Evolutionary conservation across 2,113 vertebrate genomes (phyloP).

Genomic region (Lycaon pictus): DNA sequence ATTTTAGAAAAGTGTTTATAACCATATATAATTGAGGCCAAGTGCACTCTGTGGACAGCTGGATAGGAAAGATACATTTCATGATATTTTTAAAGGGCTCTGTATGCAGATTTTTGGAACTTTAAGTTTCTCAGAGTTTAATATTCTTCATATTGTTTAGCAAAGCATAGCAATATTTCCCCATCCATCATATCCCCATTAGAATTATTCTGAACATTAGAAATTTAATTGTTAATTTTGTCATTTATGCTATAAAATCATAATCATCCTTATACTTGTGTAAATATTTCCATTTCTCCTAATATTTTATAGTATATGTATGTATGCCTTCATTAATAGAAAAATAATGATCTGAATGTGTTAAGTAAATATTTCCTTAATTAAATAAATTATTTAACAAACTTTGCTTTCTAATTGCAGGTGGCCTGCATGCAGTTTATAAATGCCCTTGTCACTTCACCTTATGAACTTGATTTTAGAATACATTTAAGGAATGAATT

Average conservation of each 20-base stretch:
- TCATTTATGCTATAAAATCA: conserved; percentile 17
- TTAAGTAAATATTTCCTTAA: conserved; percentile 50
- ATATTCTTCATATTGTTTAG: conserved; percentile 26
- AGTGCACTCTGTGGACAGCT: neutral
- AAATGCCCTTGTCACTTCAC: conserved; percentile 97
- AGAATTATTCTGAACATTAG: conserved; percentile 9
- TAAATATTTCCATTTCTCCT: conserved; percentile 35
- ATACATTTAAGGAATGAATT: conserved; percentile 99
- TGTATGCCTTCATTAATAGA: neutral
- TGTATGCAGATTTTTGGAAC: neutral
- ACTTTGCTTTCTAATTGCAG: conserved; percentile 85
- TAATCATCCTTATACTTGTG: neutral
- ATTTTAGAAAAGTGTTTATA: conserved; percentile 38
- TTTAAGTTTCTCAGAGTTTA: conserved; percentile 27
- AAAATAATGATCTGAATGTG: conserved; percentile 6
- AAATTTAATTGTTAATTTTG: conserved; percentile 14
- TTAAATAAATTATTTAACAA: neutral
- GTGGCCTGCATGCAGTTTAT: conserved; percentile 99
- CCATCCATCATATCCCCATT: neutral
- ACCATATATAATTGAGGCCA: neutral
- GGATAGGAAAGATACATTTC: conserved; percentile 38
- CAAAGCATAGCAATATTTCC: neutral
- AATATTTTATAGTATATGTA: neutral
- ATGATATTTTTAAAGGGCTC: conserved; percentile 34
- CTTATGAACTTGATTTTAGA: conserved; percentile 98